Conservation (phyloP, 2,888 invertebrate genomes). For the Physocephala rufipes region DNA sequence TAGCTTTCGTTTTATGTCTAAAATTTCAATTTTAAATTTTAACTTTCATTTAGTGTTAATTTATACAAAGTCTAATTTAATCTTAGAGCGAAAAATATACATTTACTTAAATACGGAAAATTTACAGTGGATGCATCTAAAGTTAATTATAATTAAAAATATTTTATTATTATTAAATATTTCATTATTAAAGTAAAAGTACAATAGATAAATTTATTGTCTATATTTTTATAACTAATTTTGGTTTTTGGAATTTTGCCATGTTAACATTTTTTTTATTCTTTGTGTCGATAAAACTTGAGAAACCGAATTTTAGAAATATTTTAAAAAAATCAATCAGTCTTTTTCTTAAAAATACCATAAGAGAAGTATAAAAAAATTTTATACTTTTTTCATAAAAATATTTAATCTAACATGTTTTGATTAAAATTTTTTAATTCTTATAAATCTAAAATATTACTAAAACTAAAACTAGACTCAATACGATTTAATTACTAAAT, state of each 20-base stretch:
- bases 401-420: neutral
- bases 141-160: too few species aligned
- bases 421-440: neutral
- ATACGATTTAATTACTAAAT: conserved; percentile 44
- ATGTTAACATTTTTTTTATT: neutral
- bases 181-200: too few species aligned
- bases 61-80: neutral
- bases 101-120: too few species aligned
- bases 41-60: neutral
- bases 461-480: conserved; percentile 40
- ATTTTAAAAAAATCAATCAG: conserved; percentile 17
- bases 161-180: too few species aligned
- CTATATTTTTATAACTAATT: neutral
- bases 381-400: neutral
- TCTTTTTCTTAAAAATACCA: conserved; percentile 18
- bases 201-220: neutral
- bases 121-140: too few species aligned
- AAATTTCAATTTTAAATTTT: neutral
- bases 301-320: too few species aligned
- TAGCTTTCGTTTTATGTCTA: neutral
- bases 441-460: neutral
- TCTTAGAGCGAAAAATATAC: too few species aligned
- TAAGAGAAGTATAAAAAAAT: too few species aligned
- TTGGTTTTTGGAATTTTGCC: neutral
- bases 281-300: too few species aligned